These are phyloP conservation scores for Ceratothoa steindachneri DNA, from an alignment of 2,888 invertebrate genomes.

Conservation along the genomic window DNA sequence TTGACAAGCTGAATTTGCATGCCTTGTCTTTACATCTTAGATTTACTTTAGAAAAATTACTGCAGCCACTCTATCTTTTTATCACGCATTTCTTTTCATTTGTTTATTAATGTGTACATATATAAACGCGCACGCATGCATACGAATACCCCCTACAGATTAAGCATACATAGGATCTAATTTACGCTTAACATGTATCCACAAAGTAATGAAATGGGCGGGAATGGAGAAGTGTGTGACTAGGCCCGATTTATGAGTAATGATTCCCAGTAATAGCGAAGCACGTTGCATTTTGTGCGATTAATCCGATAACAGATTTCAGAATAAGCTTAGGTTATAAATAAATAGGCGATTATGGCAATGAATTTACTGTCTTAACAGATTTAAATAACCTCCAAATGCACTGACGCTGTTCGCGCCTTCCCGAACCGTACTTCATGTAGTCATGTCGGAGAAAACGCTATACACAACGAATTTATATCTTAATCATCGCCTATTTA, in stretches of 20 bases:
- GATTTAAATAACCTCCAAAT: neutral
- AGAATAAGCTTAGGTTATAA: too few relatives aligned
- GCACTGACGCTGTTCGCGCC: neutral
- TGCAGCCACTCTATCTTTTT: too few relatives aligned
- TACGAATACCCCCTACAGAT: too few relatives aligned
- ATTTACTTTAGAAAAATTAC: neutral
- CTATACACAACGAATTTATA: constrained; percentile 6
- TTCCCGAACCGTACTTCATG: neutral
- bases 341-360: too few relatives aligned
- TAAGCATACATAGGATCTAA: too few relatives aligned
- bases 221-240: too few relatives aligned
- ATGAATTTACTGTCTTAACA: neutral
- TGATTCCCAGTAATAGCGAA: neutral
- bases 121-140: too few relatives aligned
- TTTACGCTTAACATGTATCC: too few relatives aligned
- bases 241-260: neutral
- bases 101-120: too few relatives aligned
- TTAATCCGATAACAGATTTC: too few relatives aligned
- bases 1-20: neutral
- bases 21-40: neutral
- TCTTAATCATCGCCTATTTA: constrained; percentile 10
- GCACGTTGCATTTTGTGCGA: neutral
- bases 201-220: too few relatives aligned
- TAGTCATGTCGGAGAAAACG: neutral
- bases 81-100: too few relatives aligned